Conservation (phyloP, 2,797 vertebrate genomes). For the Phyllotis vaccarum region DNA sequence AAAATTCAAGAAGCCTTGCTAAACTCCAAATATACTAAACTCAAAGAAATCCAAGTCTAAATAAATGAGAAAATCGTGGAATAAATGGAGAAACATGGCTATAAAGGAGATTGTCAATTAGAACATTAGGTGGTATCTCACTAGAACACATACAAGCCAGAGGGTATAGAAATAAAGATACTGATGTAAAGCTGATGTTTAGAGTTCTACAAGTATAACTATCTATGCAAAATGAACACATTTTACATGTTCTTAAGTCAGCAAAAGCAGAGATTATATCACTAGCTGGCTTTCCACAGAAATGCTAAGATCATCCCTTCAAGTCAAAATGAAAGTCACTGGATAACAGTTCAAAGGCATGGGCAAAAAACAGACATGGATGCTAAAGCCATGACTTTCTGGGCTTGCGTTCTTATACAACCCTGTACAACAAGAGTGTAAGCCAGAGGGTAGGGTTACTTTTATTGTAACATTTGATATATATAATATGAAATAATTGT, state of each 20-base stretch:
- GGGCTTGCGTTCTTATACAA: not conserved
- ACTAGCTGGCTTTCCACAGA: not conserved
- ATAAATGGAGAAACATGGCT: not conserved
- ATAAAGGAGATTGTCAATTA: not conserved
- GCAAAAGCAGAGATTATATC: not conserved
- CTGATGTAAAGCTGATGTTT: not conserved
- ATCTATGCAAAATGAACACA: not conserved
- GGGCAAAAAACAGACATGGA: not conserved
- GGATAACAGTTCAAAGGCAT: not conserved
- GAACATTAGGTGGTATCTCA: not conserved
- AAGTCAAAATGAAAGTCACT: not conserved
- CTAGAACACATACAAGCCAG: not conserved
- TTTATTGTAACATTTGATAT: not conserved
- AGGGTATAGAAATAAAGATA: too few species aligned
- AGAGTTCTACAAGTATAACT: not conserved
- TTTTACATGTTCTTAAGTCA: not conserved
- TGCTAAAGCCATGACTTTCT: not conserved
- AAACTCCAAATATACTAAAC: not conserved
- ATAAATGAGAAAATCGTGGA: not conserved
- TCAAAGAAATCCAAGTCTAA: not conserved
- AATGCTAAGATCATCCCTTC: not conserved
- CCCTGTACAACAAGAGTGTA: not conserved
- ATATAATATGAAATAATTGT: not conserved
- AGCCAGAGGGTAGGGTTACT: not conserved
- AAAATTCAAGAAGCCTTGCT: not conserved